phyloP scores from a whole-genome alignment of 2,888 invertebrate species.

The Ennomos fuscantarius region DNA sequence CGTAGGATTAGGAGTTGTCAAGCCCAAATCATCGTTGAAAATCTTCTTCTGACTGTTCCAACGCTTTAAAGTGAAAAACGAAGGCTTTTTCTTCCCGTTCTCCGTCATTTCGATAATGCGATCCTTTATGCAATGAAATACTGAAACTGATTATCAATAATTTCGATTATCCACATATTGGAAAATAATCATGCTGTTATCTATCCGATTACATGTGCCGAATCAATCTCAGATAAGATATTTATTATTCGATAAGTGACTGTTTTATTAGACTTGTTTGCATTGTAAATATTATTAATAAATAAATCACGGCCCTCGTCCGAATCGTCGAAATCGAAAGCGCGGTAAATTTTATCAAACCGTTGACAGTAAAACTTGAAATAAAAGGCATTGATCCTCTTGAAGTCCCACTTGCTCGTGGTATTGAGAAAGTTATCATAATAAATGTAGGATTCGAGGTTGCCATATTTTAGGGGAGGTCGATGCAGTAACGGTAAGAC shows the following conservation, averaged over 20 bases:
- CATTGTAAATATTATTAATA: constrained; percentile 10
- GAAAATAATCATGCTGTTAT: constrained; percentile 28
- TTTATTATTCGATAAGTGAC: constrained; percentile 16
- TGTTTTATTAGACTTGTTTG: constrained; percentile 4
- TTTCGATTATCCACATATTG: constrained; percentile 36
- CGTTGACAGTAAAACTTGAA: constrained; percentile 24
- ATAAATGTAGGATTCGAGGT: constrained; percentile 73
- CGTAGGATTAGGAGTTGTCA: constrained; percentile 17
- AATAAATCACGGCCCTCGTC: constrained; percentile 13
- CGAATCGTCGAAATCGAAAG: constrained; percentile 28
- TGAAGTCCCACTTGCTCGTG: constrained; percentile 43
- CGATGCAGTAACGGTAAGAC: constrained; percentile 67
- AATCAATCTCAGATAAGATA: constrained; percentile 39
- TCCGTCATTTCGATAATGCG: constrained; percentile 64
- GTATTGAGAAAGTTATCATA: constrained; percentile 67
- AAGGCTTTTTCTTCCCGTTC: constrained; percentile 67
- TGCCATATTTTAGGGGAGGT: constrained; percentile 73
- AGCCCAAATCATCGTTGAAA: constrained; percentile 40
- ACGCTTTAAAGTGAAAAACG: constrained; percentile 68
- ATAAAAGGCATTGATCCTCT: constrained; percentile 49
- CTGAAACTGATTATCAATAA: constrained; percentile 39
- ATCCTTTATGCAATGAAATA: constrained; percentile 35
- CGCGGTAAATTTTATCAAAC: constrained; percentile 14
- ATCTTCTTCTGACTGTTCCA: constrained; percentile 59
- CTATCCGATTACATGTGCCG: constrained; percentile 26